Conservation (phyloP, 1,140 invertebrate genomes). For the Drosophila nannoptera region DNA sequence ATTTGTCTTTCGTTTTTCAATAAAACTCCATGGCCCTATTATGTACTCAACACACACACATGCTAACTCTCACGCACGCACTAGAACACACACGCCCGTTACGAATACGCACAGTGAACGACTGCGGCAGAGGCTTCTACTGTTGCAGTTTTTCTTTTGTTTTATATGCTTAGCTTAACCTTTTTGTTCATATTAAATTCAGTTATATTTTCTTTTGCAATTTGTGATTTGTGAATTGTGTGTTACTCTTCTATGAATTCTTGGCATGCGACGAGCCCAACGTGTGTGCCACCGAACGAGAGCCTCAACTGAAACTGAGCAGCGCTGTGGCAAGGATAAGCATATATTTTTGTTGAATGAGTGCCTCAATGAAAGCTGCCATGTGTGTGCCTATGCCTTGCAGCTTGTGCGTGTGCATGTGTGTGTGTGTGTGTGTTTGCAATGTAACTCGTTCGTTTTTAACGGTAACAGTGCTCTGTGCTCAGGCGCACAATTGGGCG, state of each 20-base stretch:
- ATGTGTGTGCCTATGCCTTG: slow-evolving; percentile 3
- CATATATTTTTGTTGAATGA: slow-evolving; percentile 72
- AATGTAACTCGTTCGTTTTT: slow-evolving; percentile 42
- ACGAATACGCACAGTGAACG: slow-evolving; percentile 55
- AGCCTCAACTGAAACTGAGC: slow-evolving; percentile 70
- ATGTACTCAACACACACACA: slow-evolving; percentile 68
- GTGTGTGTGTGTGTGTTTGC: slow-evolving; percentile 10
- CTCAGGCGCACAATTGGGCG: slow-evolving; percentile 33
- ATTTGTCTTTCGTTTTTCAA: slow-evolving; percentile 57
- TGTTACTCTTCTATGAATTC: slow-evolving; percentile 43
- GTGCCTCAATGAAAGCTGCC: slow-evolving; percentile 45
- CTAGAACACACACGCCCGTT: slow-evolving; percentile 47
- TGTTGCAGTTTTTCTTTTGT: slow-evolving; percentile 24
- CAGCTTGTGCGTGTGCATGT: slow-evolving; percentile 4
- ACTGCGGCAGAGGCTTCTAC: slow-evolving; percentile 29
- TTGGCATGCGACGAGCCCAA: slow-evolving; percentile 66
- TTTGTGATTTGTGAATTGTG: slow-evolving; percentile 43
- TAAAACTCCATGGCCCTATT: slow-evolving; percentile 75
- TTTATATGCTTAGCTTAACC: slow-evolving; percentile 17
- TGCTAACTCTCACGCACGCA: slow-evolving; percentile 27
- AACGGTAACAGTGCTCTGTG: slow-evolving; percentile 35
- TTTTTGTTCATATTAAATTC: background rate
- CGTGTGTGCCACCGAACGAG: slow-evolving; percentile 69
- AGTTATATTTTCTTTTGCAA: slow-evolving; percentile 9
- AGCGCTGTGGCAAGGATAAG: slow-evolving; percentile 35